Evolutionary conservation across 1,140 invertebrate genomes (phyloP), one percentile per base, ranked within the genome.

Genomic region (Drosophila varians): DNA sequence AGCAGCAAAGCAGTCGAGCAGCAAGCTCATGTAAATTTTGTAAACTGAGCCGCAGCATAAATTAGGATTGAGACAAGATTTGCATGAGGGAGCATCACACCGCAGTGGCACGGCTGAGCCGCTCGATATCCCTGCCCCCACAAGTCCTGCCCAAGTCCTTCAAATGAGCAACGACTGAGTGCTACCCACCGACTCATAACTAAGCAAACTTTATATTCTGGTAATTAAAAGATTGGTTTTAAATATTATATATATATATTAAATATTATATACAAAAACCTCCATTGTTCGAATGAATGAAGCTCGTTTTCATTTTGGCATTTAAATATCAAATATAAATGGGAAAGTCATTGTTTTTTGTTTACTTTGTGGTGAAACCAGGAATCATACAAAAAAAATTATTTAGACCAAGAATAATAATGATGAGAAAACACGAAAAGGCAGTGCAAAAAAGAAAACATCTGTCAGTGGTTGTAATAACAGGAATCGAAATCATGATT

Each of bases 21-120:
- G 61, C 62, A 28, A 34, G 28, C 45, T 51, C 54, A 79, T 84
- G 75, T 71, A 72, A 79, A 86, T 79, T 61, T 76, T 72, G 69
- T 72, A 72, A 86, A 77, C 80, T 69, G 80, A 84, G 74, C 79
- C 79, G 65, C 80, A 86, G 80, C 76, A 84, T 84, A 84, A 84
- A 84, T 86, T 84, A 86, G 75, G 76, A 66, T n/a, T 64, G 71
- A 61, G 45, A 57, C 70, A 68, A 42, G 62, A 66, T 86, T 84
- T 86, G 80, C 80, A 84, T 84, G 80, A 68, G 57, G 74, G 49
- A 54, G 31, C 72, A 58, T 53, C 62, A 42, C 47, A 43, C 42
- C 46, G 48, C 71, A 70, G 31, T 19, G 23, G 40, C 65, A 48
- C 36, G 52, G 57, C 28, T 46, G 56, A 60, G 55, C 46, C 14